These are phyloP conservation scores for Drosophila fulvimacula DNA, from an alignment of 2,888 invertebrate genomes.

Conservation along the genomic window DNA sequence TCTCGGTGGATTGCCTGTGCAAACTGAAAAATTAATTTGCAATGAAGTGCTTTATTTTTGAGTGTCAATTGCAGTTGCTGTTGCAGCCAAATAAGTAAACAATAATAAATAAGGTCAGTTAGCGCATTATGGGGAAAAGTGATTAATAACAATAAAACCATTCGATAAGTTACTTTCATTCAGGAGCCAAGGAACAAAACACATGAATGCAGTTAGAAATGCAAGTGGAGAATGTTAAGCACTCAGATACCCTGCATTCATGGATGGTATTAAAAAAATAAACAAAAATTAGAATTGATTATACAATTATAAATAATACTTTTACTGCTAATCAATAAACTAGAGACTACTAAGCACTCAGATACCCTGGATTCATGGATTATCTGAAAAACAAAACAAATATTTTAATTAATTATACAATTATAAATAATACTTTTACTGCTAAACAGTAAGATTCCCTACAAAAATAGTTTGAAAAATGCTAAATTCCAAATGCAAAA, in stretches of 20 bases:
- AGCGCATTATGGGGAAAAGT: conserved; percentile 7
- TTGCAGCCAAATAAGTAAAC: conserved; percentile 18
- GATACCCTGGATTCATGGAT: too few relatives aligned
- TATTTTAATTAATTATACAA: too few relatives aligned
- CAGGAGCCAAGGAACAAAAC: not conserved
- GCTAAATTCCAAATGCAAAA: too few relatives aligned
- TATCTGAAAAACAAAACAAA: too few relatives aligned
- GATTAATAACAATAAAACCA: conserved; percentile 16
- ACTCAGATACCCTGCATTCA: not conserved
- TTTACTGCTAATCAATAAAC: too few relatives aligned
- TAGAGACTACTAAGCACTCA: too few relatives aligned
- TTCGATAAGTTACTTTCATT: conserved; percentile 4
- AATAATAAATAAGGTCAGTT: conserved; percentile 38
- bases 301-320: too few relatives aligned
- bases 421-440: too few relatives aligned
- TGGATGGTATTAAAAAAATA: not conserved
- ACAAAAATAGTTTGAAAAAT: too few relatives aligned
- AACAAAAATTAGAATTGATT: too few relatives aligned
- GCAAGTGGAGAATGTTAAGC: not conserved
- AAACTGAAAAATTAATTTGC: conserved; percentile 21
- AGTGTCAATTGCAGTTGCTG: conserved; percentile 14
- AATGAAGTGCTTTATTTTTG: conserved; percentile 27
- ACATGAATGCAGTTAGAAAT: not conserved
- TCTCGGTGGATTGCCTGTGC: not conserved
- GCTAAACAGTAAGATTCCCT: not conserved